A percentile compares a stretch with the other conserved stretches of the same genome.
Evolutionary conservation across 2,113 vertebrate species (phyloP).

Genomic region (Columba janthina): DNA sequence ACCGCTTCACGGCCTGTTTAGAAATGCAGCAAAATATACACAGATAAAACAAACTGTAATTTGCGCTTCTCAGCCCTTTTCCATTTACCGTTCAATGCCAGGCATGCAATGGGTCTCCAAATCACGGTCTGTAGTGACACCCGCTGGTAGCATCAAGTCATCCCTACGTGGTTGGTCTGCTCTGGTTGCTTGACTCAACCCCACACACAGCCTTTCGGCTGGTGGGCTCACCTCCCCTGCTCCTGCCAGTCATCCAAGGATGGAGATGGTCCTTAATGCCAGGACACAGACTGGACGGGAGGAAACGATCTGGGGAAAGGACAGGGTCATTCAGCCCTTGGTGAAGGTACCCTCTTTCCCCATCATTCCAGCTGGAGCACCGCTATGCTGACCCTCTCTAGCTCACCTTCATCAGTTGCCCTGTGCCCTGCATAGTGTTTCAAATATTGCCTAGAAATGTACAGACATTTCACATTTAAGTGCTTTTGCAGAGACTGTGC

Average conservation of each 20-base stretch:
- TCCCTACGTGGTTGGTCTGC: not conserved
- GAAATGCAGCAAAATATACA: slow-evolving; percentile 18
- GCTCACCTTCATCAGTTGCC: not conserved
- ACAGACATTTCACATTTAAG: not conserved
- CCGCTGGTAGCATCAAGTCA: slow-evolving; percentile 55
- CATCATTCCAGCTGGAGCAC: not conserved
- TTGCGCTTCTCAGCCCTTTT: not conserved
- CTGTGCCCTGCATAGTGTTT: not conserved
- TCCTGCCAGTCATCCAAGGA: not conserved
- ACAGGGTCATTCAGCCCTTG: not conserved
- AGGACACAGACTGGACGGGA: not conserved
- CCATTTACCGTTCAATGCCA: not conserved
- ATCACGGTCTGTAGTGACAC: slow-evolving; percentile 62
- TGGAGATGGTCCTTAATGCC: fast-evolving
- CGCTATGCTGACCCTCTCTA: fast-evolving
- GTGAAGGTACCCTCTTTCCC: fast-evolving
- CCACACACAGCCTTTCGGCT: fast-evolving
- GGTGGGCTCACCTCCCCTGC: not conserved
- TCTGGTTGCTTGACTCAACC: not conserved
- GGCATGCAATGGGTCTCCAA: not conserved
- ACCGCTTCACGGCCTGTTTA: slow-evolving; percentile 90
- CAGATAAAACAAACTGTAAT: not conserved
- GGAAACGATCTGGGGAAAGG: fast-evolving
- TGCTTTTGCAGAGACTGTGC: not conserved
- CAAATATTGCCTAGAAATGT: not conserved